These are phyloP conservation scores for Ailurus styani DNA, from an alignment of 2,113 vertebrate species.

Conservation along the genomic window DNA sequence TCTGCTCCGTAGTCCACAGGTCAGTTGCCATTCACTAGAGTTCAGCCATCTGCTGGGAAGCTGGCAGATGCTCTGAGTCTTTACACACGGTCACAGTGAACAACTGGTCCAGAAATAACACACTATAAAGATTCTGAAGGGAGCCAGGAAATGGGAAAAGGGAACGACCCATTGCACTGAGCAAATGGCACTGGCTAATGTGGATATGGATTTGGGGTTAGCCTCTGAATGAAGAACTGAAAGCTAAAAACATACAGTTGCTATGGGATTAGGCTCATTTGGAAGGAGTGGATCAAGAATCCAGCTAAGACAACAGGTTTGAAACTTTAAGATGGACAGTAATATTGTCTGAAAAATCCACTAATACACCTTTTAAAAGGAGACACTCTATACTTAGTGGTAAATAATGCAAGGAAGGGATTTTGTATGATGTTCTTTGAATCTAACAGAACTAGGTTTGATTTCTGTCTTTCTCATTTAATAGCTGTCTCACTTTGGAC, in stretches of 20 bases:
- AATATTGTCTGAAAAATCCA: background rate
- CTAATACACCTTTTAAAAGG: background rate
- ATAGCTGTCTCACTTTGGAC: background rate
- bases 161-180: background rate
- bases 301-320: background rate
- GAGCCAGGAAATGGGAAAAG: constrained; percentile 62
- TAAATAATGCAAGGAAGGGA: background rate
- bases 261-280: background rate
- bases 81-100: constrained; percentile 69
- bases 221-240: background rate
- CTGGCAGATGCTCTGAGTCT: constrained; percentile 72
- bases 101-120: constrained; percentile 77
- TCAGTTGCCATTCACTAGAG: constrained; percentile 73
- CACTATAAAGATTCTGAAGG: constrained; percentile 66
- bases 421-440: background rate
- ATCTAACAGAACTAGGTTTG: background rate
- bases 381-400: background rate
- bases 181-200: background rate
- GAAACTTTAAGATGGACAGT: background rate
- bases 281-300: background rate
- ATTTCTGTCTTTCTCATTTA: constrained; percentile 25
- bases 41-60: constrained; percentile 79
- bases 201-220: background rate
- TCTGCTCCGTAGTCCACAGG: constrained; percentile 61
- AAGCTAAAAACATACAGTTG: background rate